Conservation (phyloP, 2,797 vertebrate species). For the Phataginus tetradactyla region DNA sequence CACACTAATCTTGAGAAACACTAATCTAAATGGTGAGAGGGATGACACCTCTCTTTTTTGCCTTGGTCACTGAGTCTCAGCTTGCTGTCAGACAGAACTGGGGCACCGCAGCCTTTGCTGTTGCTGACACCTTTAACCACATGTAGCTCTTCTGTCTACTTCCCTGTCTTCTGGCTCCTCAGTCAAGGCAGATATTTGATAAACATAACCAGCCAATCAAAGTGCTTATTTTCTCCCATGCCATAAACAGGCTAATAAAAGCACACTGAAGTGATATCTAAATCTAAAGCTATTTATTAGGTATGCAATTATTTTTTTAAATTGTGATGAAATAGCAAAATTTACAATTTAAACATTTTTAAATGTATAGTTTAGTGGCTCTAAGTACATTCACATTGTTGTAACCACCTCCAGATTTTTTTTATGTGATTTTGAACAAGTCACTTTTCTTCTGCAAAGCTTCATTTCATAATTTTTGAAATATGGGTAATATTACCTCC, state of each 20-base stretch:
- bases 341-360: conserved; percentile 25
- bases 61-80: neutral
- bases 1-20: neutral
- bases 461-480: conserved; percentile 21
- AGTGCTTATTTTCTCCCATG: neutral
- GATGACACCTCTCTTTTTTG: neutral
- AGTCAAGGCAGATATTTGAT: neutral
- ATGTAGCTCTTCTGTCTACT: conserved; percentile 18
- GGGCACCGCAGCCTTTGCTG: neutral
- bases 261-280: neutral
- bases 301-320: neutral
- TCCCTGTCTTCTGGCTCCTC: conserved; percentile 15
- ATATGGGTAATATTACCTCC: neutral
- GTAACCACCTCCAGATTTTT: neutral
- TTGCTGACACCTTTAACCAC: neutral
- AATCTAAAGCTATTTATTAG: neutral
- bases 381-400: neutral
- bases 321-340: neutral
- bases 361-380: neutral
- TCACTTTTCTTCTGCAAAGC: neutral
- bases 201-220: neutral
- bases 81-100: neutral
- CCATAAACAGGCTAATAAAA: neutral
- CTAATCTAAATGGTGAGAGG: neutral
- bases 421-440: neutral